A percentile compares a stretch with the other conserved stretches of the same genome.
Conservation (phyloP, 2,113 vertebrate species). For the Trichomycterus rosablanca region DNA sequence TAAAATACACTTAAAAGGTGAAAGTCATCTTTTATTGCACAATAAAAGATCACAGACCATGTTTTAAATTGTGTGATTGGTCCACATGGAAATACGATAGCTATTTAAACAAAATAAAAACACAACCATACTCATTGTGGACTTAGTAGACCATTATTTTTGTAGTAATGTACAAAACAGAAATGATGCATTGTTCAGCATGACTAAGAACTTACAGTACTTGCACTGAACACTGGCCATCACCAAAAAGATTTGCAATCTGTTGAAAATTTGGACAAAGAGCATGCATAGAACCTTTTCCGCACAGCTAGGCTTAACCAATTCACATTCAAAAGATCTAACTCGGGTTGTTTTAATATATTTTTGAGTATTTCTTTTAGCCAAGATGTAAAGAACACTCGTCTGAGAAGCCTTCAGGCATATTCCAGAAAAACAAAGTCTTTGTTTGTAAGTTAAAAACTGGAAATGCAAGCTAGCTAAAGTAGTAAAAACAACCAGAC, state of each 20-base stretch:
- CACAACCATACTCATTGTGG: slow-evolving; percentile 41
- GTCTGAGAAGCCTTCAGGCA: too few species aligned
- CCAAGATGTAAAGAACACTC: too few species aligned
- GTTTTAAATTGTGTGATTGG: slow-evolving; percentile 66
- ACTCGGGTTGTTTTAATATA: not conserved
- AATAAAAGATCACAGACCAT: slow-evolving; percentile 72
- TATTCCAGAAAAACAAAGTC: too few species aligned
- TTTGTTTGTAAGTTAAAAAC: too few species aligned
- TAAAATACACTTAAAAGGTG: slow-evolving; percentile 19
- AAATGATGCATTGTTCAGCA: slow-evolving; percentile 44
- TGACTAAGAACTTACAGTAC: slow-evolving; percentile 40
- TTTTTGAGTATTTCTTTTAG: too few species aligned
- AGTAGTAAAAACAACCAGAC: too few species aligned
- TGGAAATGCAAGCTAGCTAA: too few species aligned
- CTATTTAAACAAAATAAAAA: slow-evolving; percentile 52
- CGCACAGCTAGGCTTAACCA: slow-evolving; percentile 7
- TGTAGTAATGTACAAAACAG: slow-evolving; percentile 32
- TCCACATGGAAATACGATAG: slow-evolving; percentile 67
- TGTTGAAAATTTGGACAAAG: slow-evolving; percentile 32
- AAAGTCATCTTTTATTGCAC: slow-evolving; percentile 74
- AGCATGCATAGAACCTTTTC: slow-evolving; percentile 31
- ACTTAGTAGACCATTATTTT: slow-evolving; percentile 46
- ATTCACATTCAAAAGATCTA: not conserved
- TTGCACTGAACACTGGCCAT: slow-evolving; percentile 34
- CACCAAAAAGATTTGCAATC: slow-evolving; percentile 22